Conservation (phyloP, 2,888 invertebrate species). For the Anticlea derivata region DNA sequence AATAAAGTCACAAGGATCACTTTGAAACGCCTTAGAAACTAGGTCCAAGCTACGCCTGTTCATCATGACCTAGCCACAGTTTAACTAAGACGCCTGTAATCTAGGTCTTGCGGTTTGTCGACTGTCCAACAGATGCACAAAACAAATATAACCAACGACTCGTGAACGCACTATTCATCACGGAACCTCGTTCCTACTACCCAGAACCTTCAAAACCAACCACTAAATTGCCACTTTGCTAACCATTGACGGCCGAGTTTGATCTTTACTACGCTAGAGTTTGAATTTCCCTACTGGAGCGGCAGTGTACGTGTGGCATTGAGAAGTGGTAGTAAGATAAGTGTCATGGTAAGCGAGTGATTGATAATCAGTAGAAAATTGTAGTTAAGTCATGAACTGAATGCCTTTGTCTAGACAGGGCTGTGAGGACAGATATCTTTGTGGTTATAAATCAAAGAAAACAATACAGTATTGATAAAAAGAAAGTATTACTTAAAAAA, state of each 20-base stretch:
- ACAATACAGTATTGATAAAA: not conserved
- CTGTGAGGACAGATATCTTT: not conserved
- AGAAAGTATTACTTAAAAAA: no score
- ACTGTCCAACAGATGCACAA: slow-evolving; percentile 31
- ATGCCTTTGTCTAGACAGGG: slow-evolving; percentile 37
- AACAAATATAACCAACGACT: slow-evolving; percentile 38
- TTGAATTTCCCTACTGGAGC: not conserved
- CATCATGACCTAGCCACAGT: no score
- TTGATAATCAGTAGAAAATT: slow-evolving; percentile 49
- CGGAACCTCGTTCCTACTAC: slow-evolving; percentile 27
- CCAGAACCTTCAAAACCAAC: not conserved
- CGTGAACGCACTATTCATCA: slow-evolving; percentile 45
- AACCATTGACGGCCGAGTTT: slow-evolving; percentile 9
- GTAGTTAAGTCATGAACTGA: slow-evolving; percentile 45
- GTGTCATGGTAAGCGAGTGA: slow-evolving; percentile 39
- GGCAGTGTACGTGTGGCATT: slow-evolving; percentile 15
- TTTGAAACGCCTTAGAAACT: no score
- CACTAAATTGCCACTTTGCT: not conserved
- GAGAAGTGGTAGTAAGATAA: not conserved
- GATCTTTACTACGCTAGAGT: not conserved
- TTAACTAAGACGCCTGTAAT: slow-evolving; percentile 22
- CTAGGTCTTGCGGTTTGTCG: slow-evolving; percentile 28
- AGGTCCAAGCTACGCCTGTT: no score
- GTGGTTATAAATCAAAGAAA: not conserved
- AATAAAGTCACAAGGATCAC: no score